Percentiles rank a stretch among this genome's conserved stretches.
Evolutionary conservation across 2,797 vertebrate genomes (phyloP).

Genomic region (Lateolabrax maculatus): DNA sequence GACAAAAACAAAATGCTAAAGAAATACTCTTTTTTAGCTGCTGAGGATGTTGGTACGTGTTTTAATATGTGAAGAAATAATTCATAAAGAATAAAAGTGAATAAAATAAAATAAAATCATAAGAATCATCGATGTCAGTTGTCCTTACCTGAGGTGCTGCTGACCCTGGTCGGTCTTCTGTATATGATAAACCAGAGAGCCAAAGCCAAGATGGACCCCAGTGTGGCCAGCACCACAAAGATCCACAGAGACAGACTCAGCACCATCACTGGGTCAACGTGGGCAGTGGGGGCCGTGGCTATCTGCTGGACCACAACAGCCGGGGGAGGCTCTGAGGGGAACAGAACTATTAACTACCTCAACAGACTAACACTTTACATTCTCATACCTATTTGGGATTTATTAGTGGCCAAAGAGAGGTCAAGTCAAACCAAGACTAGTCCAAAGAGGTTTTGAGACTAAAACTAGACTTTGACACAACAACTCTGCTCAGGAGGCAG

Average conservation of each 20-base stretch:
- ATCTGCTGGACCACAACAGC: slow-evolving; percentile 5
- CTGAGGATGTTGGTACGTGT: background rate
- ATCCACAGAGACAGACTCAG: slow-evolving; percentile 72
- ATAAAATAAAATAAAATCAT: background rate
- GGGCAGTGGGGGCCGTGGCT: background rate
- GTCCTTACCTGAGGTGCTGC: slow-evolving; percentile 62
- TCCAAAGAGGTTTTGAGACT: background rate
- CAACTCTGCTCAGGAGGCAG: background rate
- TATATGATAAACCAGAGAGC: slow-evolving; percentile 79
- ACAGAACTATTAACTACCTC: slow-evolving; percentile 12
- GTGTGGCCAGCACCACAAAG: slow-evolving; percentile 59
- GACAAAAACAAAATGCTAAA: background rate
- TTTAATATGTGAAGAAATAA: background rate
- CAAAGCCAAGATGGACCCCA: slow-evolving; percentile 74
- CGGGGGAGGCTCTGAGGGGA: slow-evolving; percentile 34
- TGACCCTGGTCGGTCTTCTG: slow-evolving; percentile 56
- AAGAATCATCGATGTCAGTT: background rate
- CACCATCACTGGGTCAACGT: background rate
- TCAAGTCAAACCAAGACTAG: background rate
- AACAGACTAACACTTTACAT: background rate
- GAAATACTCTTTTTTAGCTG: background rate
- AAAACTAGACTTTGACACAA: background rate
- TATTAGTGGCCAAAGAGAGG: no score
- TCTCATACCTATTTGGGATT: no score
- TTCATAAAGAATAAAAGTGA: background rate